Conservation (phyloP, 1,140 invertebrate species). For the Drosophila arizonae region DNA sequence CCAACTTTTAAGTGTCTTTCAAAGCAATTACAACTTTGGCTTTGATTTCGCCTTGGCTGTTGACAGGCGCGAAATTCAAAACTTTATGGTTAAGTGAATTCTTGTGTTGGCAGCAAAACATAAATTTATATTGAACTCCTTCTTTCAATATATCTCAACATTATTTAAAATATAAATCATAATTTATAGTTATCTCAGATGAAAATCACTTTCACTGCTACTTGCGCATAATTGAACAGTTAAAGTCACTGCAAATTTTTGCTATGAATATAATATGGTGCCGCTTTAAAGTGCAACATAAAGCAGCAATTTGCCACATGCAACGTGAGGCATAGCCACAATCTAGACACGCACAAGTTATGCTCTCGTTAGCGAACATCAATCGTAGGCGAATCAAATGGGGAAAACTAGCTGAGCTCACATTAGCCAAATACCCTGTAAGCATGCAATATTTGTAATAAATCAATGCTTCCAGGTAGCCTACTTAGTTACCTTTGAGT, state of each 20-base stretch:
- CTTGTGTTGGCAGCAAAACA: background rate
- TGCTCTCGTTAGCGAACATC: constrained; percentile 76
- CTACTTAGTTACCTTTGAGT: too few species aligned
- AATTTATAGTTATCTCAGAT: background rate
- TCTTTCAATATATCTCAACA: too few species aligned
- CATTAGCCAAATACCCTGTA: constrained; percentile 20
- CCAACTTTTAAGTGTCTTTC: constrained; percentile 27
- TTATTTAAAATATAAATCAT: too few species aligned
- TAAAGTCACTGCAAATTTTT: constrained; percentile 13
- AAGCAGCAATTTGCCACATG: constrained; percentile 71
- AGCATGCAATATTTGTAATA: background rate
- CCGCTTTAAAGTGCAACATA: constrained; percentile 42
- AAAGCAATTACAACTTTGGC: constrained; percentile 23
- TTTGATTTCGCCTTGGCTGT: constrained; percentile 9
- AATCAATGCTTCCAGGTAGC: too few species aligned
- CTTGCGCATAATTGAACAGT: constrained; percentile 6
- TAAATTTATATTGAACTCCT: background rate
- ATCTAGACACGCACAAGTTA: constrained; percentile 62
- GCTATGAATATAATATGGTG: constrained; percentile 10
- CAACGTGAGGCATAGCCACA: constrained; percentile 38
- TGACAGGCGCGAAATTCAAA: constrained; percentile 6
- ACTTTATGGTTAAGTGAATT: background rate
- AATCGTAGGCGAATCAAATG: constrained; percentile 17
- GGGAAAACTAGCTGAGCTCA: background rate
- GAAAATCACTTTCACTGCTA: constrained; percentile 14